Conservation (phyloP, 2,113 vertebrate species). For the Geococcyx californianus region DNA sequence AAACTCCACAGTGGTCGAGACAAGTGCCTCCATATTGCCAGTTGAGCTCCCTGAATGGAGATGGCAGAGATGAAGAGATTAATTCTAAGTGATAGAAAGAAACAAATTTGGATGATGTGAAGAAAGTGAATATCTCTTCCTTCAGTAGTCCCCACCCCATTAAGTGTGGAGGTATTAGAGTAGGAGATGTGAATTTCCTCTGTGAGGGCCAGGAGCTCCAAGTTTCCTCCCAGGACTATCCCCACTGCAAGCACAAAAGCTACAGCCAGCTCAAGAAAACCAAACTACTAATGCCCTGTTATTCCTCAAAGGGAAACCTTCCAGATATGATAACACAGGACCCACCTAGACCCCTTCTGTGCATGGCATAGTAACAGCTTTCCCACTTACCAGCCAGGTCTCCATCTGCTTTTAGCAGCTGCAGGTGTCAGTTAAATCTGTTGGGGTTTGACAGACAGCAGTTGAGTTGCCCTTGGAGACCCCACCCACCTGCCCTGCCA, state of each 20-base stretch:
- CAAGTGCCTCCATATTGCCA: fast-evolving
- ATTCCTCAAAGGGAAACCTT: no score
- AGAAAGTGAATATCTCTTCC: background rate
- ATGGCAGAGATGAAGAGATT: background rate
- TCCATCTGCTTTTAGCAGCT: background rate
- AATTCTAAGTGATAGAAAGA: background rate
- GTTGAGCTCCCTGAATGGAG: background rate
- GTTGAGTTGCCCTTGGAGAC: background rate
- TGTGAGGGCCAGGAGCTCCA: background rate
- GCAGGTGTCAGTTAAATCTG: fast-evolving
- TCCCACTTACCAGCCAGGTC: background rate
- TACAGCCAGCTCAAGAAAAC: background rate
- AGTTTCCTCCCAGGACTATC: background rate
- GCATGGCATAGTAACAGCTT: background rate
- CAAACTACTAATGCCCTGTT: background rate
- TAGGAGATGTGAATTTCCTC: background rate
- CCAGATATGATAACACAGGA: background rate
- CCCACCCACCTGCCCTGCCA: fast-evolving
- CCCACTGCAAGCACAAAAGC: background rate
- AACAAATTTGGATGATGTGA: background rate
- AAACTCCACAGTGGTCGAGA: background rate
- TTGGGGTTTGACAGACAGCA: background rate
- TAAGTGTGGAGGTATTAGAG: fast-evolving
- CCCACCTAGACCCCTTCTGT: no score
- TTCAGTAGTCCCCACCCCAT: background rate